Conservation (phyloP, 2,888 invertebrate genomes). For the Muschampia plurimacula region DNA sequence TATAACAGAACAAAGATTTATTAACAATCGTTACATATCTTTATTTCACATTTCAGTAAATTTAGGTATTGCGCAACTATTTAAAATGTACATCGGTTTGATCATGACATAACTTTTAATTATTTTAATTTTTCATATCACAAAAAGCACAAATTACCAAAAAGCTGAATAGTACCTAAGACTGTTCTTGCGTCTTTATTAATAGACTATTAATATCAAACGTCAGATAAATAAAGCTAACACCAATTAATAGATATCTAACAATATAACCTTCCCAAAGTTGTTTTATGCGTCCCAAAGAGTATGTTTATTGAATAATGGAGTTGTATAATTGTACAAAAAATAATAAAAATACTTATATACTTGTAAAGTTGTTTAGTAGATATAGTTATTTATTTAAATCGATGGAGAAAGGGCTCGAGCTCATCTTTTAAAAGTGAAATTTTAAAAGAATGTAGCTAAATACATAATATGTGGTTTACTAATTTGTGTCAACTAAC, state of each 20-base stretch:
- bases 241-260: conserved; percentile 21
- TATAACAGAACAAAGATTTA: conserved; percentile 17
- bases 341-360: conserved; percentile 79
- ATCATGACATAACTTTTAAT: background rate
- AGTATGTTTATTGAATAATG: conserved; percentile 77
- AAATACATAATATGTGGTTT: conserved; percentile 53
- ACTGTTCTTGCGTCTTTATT: conserved; percentile 5
- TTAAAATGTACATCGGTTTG: background rate
- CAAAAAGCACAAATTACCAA: conserved; percentile 36
- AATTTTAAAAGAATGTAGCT: conserved; percentile 78
- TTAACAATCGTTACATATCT: conserved; percentile 31
- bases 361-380: conserved; percentile 81
- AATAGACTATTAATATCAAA: background rate
- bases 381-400: conserved; percentile 80
- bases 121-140: conserved; percentile 14
- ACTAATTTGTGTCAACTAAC: conserved; percentile 72
- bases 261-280: conserved; percentile 71
- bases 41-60: conserved; percentile 32
- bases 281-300: conserved; percentile 81
- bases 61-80: conserved; percentile 10
- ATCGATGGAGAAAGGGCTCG: conserved; percentile 61
- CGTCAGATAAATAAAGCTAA: background rate
- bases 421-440: conserved; percentile 81
- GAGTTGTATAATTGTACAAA: conserved; percentile 84
- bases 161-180: conserved; percentile 20